phyloP scores from a whole-genome alignment of 2,888 invertebrate genomes.

The Smittia aterrima region DNA sequence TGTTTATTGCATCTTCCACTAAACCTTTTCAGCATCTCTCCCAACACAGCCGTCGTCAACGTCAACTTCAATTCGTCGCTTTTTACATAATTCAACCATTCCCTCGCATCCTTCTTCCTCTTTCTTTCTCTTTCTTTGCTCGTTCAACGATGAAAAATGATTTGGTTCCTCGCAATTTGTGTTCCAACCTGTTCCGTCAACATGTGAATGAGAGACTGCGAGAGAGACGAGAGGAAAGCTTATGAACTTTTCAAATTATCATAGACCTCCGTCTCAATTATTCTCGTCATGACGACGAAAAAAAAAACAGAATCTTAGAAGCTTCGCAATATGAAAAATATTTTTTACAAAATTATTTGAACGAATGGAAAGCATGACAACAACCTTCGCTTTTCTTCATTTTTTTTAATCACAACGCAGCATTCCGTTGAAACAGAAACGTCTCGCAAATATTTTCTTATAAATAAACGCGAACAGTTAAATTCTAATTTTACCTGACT shows the following conservation, averaged over 20 bases:
- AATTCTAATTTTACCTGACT: constrained; percentile 24
- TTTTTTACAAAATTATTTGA: too few relatives aligned
- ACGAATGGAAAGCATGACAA: too few relatives aligned
- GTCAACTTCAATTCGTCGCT: neutral
- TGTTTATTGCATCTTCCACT: constrained; percentile 30
- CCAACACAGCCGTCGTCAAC: neutral
- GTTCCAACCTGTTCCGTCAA: neutral
- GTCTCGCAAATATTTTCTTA: too few relatives aligned
- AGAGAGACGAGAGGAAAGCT: too few relatives aligned
- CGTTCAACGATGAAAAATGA: constrained; percentile 11
- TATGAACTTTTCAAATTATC: neutral
- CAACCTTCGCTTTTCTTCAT: too few relatives aligned
- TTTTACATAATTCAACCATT: neutral
- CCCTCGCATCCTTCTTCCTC: neutral
- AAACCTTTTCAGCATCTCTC: constrained; percentile 6
- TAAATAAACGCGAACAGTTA: neutral
- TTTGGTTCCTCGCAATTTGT: constrained; percentile 10
- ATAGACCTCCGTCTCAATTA: too few relatives aligned
- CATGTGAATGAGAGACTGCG: neutral
- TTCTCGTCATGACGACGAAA: too few relatives aligned
- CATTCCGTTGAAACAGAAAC: too few relatives aligned
- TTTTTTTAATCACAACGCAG: too few relatives aligned
- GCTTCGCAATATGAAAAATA: too few relatives aligned
- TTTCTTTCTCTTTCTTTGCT: neutral
- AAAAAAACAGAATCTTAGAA: too few relatives aligned